These are phyloP conservation scores for Ptychadena robeensis DNA, from an alignment of 2,797 vertebrate species.

Conservation along the genomic window DNA sequence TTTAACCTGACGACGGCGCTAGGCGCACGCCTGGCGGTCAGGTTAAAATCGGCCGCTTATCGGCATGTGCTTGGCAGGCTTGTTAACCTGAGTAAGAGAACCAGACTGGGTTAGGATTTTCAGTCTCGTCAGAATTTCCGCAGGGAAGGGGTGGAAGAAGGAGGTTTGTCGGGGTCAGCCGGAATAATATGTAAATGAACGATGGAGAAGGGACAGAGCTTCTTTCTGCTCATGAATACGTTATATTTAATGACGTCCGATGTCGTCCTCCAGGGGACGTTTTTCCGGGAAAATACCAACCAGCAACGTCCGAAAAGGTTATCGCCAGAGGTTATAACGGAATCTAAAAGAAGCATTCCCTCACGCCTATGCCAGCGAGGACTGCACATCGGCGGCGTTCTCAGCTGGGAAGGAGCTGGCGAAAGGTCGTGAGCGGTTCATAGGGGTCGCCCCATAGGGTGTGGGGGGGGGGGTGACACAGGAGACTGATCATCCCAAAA, in stretches of 20 bases:
- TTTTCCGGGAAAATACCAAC: slow-evolving; percentile 91
- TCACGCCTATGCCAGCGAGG: slow-evolving; percentile 87
- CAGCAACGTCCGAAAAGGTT: slow-evolving; percentile 87
- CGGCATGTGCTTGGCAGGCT: too few relatives aligned
- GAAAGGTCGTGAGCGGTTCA: slow-evolving; percentile 78
- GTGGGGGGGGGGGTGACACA: neutral
- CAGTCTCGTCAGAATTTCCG: too few relatives aligned
- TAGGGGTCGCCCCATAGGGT: neutral
- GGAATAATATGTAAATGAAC: neutral
- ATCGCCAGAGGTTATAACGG: slow-evolving; percentile 91
- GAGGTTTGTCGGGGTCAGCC: neutral
- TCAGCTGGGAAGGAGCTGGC: slow-evolving; percentile 84
- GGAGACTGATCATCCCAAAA: neutral
- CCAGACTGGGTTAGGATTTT: too few relatives aligned
- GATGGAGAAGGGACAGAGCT: neutral
- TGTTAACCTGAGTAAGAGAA: too few relatives aligned
- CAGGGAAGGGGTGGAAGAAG: neutral
- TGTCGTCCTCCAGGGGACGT: slow-evolving; percentile 81
- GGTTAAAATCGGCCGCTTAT: too few relatives aligned
- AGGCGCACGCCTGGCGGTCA: too few relatives aligned
- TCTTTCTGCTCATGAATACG: slow-evolving; percentile 7
- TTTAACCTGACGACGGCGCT: too few relatives aligned
- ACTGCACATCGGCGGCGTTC: slow-evolving; percentile 88
- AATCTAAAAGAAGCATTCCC: slow-evolving; percentile 93
- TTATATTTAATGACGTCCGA: neutral